Conservation (phyloP, 2,888 invertebrate genomes). For the Andrena minutula region DNA sequence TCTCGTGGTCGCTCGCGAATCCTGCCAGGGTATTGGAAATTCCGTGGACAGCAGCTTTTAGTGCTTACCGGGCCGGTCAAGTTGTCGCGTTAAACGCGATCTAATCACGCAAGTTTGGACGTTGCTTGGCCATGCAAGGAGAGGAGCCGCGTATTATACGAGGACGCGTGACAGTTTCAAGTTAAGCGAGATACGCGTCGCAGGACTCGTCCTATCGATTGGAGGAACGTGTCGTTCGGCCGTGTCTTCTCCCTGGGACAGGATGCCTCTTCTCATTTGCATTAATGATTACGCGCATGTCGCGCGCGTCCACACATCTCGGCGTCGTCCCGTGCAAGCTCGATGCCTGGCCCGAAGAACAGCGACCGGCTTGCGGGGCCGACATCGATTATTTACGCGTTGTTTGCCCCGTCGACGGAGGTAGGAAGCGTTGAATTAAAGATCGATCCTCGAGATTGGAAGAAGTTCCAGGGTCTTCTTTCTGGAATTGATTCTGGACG, state of each 20-base stretch:
- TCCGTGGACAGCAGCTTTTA: background rate
- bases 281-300: constrained; percentile 50
- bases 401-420: constrained; percentile 13
- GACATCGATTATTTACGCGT: constrained; percentile 47
- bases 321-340: constrained; percentile 9
- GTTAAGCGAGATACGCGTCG: background rate
- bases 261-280: constrained; percentile 40
- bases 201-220: constrained; percentile 28
- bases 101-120: constrained; percentile 60
- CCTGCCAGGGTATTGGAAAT: constrained; percentile 7
- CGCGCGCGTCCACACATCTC: background rate
- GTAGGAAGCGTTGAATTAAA: constrained; percentile 38
- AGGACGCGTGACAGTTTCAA: constrained; percentile 4
- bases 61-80: constrained; percentile 1
- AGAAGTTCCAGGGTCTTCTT: background rate
- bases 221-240: constrained; percentile 14
- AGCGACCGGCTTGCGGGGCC: background rate
- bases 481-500: constrained; percentile 3
- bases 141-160: background rate
- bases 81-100: constrained; percentile 59
- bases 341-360: background rate
- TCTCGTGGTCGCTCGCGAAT: too few species aligned
- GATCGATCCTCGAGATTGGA: constrained; percentile 4
- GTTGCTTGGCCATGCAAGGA: constrained; percentile 25
- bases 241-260: constrained; percentile 16